phyloP scores from a whole-genome alignment of 2,888 invertebrate species.

The Phania funesta region DNA sequence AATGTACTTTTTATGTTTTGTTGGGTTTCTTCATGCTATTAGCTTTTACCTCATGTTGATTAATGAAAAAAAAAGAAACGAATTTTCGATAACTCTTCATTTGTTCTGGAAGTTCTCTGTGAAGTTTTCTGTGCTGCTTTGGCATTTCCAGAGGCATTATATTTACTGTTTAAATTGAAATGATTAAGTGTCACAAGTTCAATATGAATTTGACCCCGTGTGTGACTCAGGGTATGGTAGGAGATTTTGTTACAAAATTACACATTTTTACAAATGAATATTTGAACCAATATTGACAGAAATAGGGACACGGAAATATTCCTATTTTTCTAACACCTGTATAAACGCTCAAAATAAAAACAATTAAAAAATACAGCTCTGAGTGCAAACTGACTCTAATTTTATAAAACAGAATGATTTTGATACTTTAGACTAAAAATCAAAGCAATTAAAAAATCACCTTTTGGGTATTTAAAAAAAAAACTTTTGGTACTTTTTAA shows the following conservation, averaged over 20 bases:
- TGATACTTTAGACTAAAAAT: too few species aligned
- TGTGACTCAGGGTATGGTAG: neutral
- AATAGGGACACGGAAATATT: too few species aligned
- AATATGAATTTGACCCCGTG: slow-evolving; percentile 20
- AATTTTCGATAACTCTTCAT: slow-evolving; percentile 13
- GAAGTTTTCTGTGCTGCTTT: neutral
- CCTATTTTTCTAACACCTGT: too few species aligned
- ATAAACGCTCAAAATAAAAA: too few species aligned
- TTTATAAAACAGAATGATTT: too few species aligned
- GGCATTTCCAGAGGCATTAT: neutral
- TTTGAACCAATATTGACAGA: too few species aligned
- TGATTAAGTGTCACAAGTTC: slow-evolving; percentile 57
- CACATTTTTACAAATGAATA: neutral
- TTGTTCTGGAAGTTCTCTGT: neutral
- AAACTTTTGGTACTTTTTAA: too few species aligned
- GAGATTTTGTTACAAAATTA: neutral
- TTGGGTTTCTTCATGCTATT: slow-evolving; percentile 22
- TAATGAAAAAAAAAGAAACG: slow-evolving; percentile 2
- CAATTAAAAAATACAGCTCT: too few species aligned
- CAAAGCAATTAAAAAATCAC: too few species aligned
- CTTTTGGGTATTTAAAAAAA: too few species aligned
- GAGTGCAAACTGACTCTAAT: too few species aligned
- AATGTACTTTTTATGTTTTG: neutral
- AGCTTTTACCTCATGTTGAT: slow-evolving; percentile 58
- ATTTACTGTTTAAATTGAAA: slow-evolving; percentile 23